These are phyloP conservation scores for Trogon melanurus DNA, from an alignment of 2,113 vertebrate species.

Conservation along the genomic window DNA sequence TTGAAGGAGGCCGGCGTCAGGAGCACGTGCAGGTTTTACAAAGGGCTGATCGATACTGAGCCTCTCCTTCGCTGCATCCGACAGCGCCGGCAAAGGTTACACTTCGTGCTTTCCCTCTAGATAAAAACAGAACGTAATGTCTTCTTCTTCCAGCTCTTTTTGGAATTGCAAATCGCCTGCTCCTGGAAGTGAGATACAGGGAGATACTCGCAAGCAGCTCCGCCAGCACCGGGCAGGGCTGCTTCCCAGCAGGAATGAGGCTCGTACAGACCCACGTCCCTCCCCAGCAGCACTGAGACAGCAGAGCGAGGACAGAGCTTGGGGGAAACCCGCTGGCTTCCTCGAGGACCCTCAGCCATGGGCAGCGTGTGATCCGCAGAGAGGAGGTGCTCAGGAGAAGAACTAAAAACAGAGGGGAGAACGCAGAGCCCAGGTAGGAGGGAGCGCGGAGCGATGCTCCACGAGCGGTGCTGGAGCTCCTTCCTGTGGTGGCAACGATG, in stretches of 20 bases:
- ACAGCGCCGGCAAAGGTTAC: neutral
- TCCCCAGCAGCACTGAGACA: accelerated
- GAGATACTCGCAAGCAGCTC: accelerated
- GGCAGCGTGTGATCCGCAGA: accelerated
- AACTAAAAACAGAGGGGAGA: accelerated
- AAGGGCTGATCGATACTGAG: neutral
- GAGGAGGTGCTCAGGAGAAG: neutral
- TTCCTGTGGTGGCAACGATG: slow-evolving; percentile 33
- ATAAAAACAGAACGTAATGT: neutral
- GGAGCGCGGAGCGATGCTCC: neutral
- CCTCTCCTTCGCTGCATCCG: neutral
- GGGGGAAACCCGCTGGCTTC: accelerated
- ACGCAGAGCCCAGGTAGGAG: neutral
- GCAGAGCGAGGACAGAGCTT: accelerated
- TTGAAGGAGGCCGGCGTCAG: accelerated
- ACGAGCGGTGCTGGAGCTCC: slow-evolving; percentile 54
- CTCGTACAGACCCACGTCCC: accelerated
- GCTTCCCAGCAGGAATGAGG: neutral
- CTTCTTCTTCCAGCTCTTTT: neutral
- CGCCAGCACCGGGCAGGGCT: neutral
- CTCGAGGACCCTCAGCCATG: accelerated
- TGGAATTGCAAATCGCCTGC: accelerated
- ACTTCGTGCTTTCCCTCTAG: neutral
- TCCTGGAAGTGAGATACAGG: accelerated
- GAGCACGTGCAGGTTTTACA: accelerated